These are phyloP conservation scores for Hypsopygia costalis DNA, from an alignment of 2,888 invertebrate genomes.

Conservation along the genomic window DNA sequence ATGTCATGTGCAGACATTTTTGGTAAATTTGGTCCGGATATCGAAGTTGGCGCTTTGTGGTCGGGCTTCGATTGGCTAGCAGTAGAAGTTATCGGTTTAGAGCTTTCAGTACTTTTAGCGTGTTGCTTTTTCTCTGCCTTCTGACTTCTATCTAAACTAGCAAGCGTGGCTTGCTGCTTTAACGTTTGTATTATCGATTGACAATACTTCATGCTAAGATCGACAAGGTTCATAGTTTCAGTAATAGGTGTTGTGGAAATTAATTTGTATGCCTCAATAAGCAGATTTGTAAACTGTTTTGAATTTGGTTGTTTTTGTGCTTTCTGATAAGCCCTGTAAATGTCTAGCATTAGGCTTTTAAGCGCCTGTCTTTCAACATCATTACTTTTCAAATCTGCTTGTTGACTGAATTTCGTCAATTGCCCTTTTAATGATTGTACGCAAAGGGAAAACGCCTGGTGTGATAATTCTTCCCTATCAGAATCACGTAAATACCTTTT, in stretches of 20 bases:
- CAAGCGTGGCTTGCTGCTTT: conserved; percentile 75
- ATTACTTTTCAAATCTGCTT: conserved; percentile 66
- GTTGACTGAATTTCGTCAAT: conserved; percentile 76
- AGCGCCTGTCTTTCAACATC: conserved; percentile 70
- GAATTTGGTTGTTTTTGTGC: conserved; percentile 81
- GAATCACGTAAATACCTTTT: conserved; percentile 93
- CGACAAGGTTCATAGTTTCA: conserved; percentile 83
- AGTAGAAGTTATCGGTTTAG: conserved; percentile 17
- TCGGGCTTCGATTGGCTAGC: conserved; percentile 36
- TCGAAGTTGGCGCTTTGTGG: conserved; percentile 26
- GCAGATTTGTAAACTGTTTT: conserved; percentile 82
- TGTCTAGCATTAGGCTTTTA: conserved; percentile 75
- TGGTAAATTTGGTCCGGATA: conserved; percentile 34
- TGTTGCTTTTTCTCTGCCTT: conserved; percentile 59
- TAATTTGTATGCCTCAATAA: conserved; percentile 86
- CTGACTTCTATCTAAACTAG: conserved; percentile 55
- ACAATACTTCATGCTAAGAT: conserved; percentile 86
- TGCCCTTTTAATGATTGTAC: conserved; percentile 85
- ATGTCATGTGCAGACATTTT: conserved; percentile 62
- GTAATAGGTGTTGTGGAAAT: conserved; percentile 81
- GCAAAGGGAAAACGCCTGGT: conserved; percentile 88
- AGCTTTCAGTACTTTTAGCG: conserved; percentile 38
- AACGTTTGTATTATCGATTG: conserved; percentile 81
- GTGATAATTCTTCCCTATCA: conserved; percentile 90
- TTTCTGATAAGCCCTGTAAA: conserved; percentile 85